phyloP scores from a whole-genome alignment of 2,797 vertebrate species.

The Notoglanidium macrostoma region DNA sequence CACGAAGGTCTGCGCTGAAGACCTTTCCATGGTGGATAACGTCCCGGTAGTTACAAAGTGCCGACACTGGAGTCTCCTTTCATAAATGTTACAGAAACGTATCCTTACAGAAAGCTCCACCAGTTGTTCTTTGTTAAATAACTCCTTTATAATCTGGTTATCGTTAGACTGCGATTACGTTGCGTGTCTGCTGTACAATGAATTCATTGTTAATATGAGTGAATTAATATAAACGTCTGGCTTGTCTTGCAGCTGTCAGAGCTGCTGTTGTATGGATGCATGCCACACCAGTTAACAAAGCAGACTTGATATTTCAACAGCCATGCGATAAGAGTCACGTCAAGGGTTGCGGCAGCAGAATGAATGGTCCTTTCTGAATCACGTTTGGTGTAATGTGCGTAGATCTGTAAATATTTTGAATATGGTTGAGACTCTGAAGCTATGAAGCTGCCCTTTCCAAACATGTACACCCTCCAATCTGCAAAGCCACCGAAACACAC shows the following conservation, averaged over 20 bases:
- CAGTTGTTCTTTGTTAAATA: not conserved
- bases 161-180: not conserved
- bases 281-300: not conserved
- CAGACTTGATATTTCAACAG: not conserved
- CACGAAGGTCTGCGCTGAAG: not conserved
- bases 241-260: not conserved
- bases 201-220: not conserved
- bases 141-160: not conserved
- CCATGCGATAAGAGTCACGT: not conserved
- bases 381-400: not conserved
- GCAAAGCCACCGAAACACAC: constrained; percentile 34
- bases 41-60: not conserved
- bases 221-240: not conserved
- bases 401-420: not conserved
- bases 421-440: not conserved
- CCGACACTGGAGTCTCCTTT: not conserved
- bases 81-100: not conserved
- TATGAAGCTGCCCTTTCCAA: constrained; percentile 15
- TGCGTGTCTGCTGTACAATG: not conserved
- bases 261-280: not conserved
- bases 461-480: constrained; percentile 12
- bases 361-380: not conserved
- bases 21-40: not conserved
- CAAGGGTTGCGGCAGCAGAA: not conserved
- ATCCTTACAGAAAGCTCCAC: not conserved